Percentiles rank a stretch among this genome's conserved stretches.
These are phyloP conservation scores for Scaptomyza montana DNA, from an alignment of 1,140 invertebrate genomes.

Conservation along the genomic window DNA sequence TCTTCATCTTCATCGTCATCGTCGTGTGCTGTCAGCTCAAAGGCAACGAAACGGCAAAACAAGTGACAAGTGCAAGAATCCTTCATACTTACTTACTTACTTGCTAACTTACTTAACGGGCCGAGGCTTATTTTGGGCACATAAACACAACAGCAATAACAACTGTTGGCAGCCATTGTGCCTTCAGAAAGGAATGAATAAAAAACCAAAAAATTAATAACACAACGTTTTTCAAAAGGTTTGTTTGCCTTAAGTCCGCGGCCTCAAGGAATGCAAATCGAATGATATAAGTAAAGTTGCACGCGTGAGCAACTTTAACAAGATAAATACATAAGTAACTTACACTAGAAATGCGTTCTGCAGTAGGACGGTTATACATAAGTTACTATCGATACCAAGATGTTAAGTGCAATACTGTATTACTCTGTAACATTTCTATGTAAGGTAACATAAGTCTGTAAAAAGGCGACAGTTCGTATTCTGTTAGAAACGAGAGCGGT, in stretches of 20 bases:
- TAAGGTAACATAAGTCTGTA: too few relatives aligned
- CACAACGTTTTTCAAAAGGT: slow-evolving; percentile 39
- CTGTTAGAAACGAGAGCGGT: too few relatives aligned
- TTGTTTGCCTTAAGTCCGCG: slow-evolving; percentile 6
- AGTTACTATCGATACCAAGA: too few relatives aligned
- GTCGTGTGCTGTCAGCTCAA: slow-evolving; percentile 27
- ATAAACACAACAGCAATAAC: slow-evolving; percentile 31
- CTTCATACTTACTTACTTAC: slow-evolving; percentile 63
- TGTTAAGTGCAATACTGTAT: too few relatives aligned
- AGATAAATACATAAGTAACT: too few relatives aligned
- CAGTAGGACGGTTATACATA: too few relatives aligned
- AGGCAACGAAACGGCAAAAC: slow-evolving; percentile 24
- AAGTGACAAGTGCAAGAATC: slow-evolving; percentile 64
- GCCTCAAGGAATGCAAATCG: background rate
- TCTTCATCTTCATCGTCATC: too few relatives aligned
- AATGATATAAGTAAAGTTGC: slow-evolving; percentile 2
- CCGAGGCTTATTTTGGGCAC: slow-evolving; percentile 43
- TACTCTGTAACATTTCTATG: too few relatives aligned
- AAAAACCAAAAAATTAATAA: slow-evolving; percentile 24
- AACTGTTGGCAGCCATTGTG: slow-evolving; percentile 45
- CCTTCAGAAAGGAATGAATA: slow-evolving; percentile 1
- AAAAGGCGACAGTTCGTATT: too few relatives aligned
- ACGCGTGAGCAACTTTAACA: too few relatives aligned
- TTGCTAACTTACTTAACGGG: slow-evolving; percentile 56
- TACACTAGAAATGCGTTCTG: too few relatives aligned